These are phyloP conservation scores for Drosophila tanythrix DNA, from an alignment of 2,888 invertebrate species.

Conservation along the genomic window DNA sequence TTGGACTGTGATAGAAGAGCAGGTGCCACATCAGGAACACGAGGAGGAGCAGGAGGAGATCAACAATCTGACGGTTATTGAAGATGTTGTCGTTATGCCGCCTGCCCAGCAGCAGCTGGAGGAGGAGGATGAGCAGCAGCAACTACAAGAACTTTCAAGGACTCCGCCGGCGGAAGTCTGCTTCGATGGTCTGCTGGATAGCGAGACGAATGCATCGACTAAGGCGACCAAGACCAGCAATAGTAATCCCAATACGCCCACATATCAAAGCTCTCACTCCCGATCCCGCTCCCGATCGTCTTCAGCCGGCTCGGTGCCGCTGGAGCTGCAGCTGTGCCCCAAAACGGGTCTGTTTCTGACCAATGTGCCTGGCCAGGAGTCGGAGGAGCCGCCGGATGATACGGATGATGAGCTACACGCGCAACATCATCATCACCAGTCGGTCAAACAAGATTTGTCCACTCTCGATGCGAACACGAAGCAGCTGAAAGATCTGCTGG, in stretches of 20 bases:
- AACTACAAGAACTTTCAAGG: neutral
- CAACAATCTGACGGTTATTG: constrained; percentile 49
- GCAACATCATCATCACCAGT: neutral
- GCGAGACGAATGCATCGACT: constrained; percentile 69
- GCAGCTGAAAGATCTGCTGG: constrained; percentile 83
- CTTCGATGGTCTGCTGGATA: constrained; percentile 68
- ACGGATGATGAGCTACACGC: constrained; percentile 17
- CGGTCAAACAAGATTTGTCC: constrained; percentile 33
- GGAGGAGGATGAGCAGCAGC: constrained; percentile 13
- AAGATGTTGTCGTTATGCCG: constrained; percentile 62
- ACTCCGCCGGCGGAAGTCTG: constrained; percentile 32
- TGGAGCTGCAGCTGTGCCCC: constrained; percentile 81
- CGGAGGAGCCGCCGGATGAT: constrained; percentile 3
- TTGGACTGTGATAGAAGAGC: constrained; percentile 27
- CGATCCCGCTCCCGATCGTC: constrained; percentile 5
- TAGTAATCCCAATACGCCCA: constrained; percentile 61
- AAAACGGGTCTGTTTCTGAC: constrained; percentile 82
- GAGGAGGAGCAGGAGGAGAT: constrained; percentile 25
- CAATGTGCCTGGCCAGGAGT: constrained; percentile 31
- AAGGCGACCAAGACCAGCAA: constrained; percentile 62
- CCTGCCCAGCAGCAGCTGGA: constrained; percentile 31
- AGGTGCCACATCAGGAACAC: constrained; percentile 22
- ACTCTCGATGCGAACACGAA: constrained; percentile 82
- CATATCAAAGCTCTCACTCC: constrained; percentile 63
- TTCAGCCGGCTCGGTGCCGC: constrained; percentile 33